Percentiles rank a stretch among this genome's conserved stretches.
Evolutionary conservation across 2,888 invertebrate species (phyloP).

Genomic region (Cabera pusaria): DNA sequence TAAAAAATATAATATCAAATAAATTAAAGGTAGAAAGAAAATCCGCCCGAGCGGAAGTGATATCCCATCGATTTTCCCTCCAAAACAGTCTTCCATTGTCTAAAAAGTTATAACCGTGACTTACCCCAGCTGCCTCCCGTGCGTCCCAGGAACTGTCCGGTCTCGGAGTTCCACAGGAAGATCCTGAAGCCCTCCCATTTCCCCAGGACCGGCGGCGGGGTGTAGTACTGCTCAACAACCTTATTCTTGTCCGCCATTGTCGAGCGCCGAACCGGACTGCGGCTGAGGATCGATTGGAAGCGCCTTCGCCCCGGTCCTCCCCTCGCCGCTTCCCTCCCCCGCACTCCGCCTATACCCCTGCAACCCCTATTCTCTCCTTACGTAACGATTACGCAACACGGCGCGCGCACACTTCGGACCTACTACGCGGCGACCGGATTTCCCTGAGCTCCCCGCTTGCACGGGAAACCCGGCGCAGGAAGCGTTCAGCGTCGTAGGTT

Average conservation of each 20-base stretch:
- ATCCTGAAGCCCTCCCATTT: constrained; percentile 93
- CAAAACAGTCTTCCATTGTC: constrained; percentile 37
- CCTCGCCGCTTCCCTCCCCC: constrained; percentile 40
- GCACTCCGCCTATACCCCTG: constrained; percentile 54
- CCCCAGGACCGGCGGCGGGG: constrained; percentile 91
- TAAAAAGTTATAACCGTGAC: constrained; percentile 56
- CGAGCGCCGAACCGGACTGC: constrained; percentile 72
- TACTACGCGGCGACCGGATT: constrained; percentile 43
- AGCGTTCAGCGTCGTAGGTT: constrained; percentile 5
- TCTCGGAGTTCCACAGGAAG: constrained; percentile 96
- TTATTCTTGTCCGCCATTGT: constrained; percentile 90
- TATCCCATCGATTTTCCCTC: constrained; percentile 52
- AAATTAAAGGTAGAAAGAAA: too few species aligned
- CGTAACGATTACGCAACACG: constrained; percentile 76
- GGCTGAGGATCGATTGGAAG: constrained; percentile 71
- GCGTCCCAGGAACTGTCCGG: constrained; percentile 94
- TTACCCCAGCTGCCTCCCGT: constrained; percentile 98
- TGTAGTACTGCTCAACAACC: constrained; percentile 89
- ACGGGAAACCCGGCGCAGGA: constrained; percentile 5
- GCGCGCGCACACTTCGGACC: constrained; percentile 70
- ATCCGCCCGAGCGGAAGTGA: constrained; percentile 2
- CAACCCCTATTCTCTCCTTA: constrained; percentile 64
- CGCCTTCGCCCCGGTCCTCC: constrained; percentile 58
- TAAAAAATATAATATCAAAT: too few species aligned
- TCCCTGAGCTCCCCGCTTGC: constrained; percentile 30